Conservation (phyloP, 2,113 vertebrate genomes). For the Pavo muticus region DNA sequence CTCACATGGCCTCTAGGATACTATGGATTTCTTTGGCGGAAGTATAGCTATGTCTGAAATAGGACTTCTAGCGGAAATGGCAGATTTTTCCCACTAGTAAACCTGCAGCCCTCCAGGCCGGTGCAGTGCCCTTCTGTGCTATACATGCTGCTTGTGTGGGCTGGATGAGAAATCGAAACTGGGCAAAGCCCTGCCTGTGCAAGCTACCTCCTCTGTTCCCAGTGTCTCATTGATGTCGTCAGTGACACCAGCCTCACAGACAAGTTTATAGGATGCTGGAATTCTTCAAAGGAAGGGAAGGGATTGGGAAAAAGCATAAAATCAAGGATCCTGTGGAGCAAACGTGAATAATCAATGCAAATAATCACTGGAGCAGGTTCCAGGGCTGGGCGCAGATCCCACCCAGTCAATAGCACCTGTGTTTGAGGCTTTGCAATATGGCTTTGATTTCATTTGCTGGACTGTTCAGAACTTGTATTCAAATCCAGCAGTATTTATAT, state of each 20-base stretch:
- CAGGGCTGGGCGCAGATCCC: not conserved
- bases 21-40: not conserved
- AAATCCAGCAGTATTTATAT: not conserved
- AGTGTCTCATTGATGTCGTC: not conserved
- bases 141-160: not conserved
- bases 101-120: not conserved
- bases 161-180: not conserved
- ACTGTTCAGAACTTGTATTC: not conserved
- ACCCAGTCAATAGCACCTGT: not conserved
- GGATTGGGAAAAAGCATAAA: not conserved
- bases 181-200: not conserved
- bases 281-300: not conserved
- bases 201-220: not conserved
- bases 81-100: not conserved
- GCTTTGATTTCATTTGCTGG: not conserved
- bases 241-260: not conserved
- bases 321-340: not conserved
- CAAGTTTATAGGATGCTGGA: not conserved
- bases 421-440: not conserved
- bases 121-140: not conserved
- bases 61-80: not conserved
- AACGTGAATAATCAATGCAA: not conserved
- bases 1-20: not conserved
- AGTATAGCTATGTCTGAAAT: not conserved
- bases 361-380: not conserved